These are phyloP conservation scores for Austrofundulus limnaeus DNA, from an alignment of 2,113 vertebrate genomes.

Conservation along the genomic window DNA sequence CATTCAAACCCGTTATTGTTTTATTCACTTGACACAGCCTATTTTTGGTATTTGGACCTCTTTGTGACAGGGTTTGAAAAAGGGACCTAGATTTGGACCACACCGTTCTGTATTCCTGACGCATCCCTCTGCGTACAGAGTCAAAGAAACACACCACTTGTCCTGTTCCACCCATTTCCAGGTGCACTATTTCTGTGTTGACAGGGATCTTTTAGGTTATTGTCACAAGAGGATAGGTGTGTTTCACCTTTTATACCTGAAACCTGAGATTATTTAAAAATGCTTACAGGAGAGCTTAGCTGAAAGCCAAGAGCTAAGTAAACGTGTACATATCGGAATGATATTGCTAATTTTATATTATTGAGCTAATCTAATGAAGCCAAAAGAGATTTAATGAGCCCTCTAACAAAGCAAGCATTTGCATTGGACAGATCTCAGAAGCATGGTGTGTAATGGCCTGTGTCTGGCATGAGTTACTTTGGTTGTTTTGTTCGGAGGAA, in stretches of 20 bases:
- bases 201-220: background rate
- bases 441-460: conserved; percentile 50
- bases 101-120: conserved; percentile 60
- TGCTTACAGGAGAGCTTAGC: background rate
- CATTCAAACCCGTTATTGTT: background rate
- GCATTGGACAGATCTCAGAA: conserved; percentile 7
- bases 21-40: background rate
- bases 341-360: too few species aligned
- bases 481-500: conserved; percentile 42
- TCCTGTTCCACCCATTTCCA: conserved; percentile 9
- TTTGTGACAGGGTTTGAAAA: conserved; percentile 3
- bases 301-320: background rate
- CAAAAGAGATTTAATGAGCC: conserved; percentile 18
- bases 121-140: conserved; percentile 56
- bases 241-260: background rate
- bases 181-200: conserved; percentile 13
- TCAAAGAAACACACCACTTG: conserved; percentile 19
- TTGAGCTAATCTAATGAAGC: conserved; percentile 4
- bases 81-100: background rate
- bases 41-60: background rate
- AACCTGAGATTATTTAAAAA: too few species aligned
- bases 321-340: background rate
- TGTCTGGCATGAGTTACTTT: conserved; percentile 72
- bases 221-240: background rate
- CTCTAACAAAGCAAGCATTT: conserved; percentile 21